Evolutionary conservation across 1,140 invertebrate genomes (phyloP).

Genomic region (Dryas iulia): DNA sequence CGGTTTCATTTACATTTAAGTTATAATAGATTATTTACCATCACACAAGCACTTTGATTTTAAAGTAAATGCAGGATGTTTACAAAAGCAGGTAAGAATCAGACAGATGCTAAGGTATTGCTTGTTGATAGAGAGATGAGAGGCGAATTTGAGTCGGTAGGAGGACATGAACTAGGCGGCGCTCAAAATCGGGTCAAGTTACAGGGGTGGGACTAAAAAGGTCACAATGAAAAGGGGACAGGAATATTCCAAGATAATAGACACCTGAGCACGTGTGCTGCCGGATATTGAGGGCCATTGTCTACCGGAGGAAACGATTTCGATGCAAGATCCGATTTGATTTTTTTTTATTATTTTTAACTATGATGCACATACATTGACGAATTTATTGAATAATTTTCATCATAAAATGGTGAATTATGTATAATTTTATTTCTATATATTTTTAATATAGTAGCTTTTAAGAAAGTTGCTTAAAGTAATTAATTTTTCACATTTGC

Average conservation of each 20-base stretch:
- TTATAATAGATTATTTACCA: conserved; percentile 18
- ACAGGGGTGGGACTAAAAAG: conserved; percentile 58
- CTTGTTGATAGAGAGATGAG: conserved; percentile 42
- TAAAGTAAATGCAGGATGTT: conserved; percentile 47
- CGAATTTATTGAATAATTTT: neutral
- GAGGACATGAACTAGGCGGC: conserved; percentile 68
- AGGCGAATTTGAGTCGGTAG: conserved; percentile 53
- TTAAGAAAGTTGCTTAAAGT: too few species aligned
- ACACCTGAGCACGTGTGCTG: conserved; percentile 76
- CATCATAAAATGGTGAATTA: too few species aligned
- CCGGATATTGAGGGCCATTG: conserved; percentile 73
- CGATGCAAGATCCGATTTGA: conserved; percentile 59
- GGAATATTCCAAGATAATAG: conserved; percentile 61
- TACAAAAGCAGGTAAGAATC: conserved; percentile 45
- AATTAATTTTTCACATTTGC: too few species aligned
- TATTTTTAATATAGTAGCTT: too few species aligned
- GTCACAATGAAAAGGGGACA: conserved; percentile 58
- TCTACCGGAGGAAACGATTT: conserved; percentile 73
- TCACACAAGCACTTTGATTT: conserved; percentile 4
- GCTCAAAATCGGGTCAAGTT: conserved; percentile 72
- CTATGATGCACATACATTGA: neutral
- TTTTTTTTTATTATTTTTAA: conserved; percentile 53
- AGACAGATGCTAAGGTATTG: conserved; percentile 62
- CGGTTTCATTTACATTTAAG: conserved; percentile 11
- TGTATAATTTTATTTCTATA: too few species aligned